Base-by-base conservation (phyloP, 1,140 invertebrate genomes). In the Eupristina koningsbergeri region DNA sequence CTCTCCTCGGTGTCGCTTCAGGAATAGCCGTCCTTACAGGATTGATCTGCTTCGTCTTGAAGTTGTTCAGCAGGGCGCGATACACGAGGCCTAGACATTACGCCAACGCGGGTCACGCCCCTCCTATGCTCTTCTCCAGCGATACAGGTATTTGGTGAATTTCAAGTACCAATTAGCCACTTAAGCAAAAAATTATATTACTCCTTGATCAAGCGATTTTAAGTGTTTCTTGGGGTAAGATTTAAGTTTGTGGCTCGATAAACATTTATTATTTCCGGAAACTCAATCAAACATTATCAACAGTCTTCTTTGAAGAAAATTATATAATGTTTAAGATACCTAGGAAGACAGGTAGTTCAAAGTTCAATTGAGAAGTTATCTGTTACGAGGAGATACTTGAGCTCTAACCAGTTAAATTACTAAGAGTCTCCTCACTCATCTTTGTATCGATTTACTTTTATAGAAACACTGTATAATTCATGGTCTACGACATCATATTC, bases 31-130 rank as follows among this genome's bases (percentile, higher is more conserved):
- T 97, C 88, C 93, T 97, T 88, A 96, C 95, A 15, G 96, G 95
- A 39, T 93, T 97, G 86, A 96, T 97, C 86, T 97, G 96, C 92
- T 96, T 97, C 93, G 96, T 97, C 81, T 92, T 97, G 86, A 96
- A 96, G 89, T 93, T 97, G 82, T 97, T 97, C 92, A 95, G 94
- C 29, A 91, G 93, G 85, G 93, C 93, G 77, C 93, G 96, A 88
- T 95, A 95, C 89, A 93, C 94, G 82, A 94, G 95, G 86, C 95
- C 96, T 76, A 93, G 96, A 80, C 95, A 96, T 89, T 96, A 96
- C 87, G 96, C 95, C 63, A 96, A 97, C 91, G 96, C 96, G 47
- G 95, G 96, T 86, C 93, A 97, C 86, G 94, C 96, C 67, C 96
- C 96, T 82, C 96, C 96, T 81, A 96, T 96, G 89, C 93, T 97